These are phyloP conservation scores for Nemopilema nomurai DNA, from an alignment of 30 jellyfish, hydroid and myxozoan species.

Conservation along the genomic window DNA sequence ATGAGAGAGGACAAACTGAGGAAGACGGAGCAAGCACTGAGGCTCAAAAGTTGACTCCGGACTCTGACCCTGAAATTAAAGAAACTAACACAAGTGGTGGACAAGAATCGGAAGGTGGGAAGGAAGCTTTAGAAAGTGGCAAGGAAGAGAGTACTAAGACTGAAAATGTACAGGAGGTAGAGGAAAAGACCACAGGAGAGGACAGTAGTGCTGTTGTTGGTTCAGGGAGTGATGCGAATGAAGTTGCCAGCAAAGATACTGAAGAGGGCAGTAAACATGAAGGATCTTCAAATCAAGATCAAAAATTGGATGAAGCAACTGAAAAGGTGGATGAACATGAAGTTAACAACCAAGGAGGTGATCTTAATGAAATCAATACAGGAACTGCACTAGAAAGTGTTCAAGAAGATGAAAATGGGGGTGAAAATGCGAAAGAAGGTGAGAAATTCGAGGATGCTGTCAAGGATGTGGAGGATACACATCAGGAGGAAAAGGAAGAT, in stretches of 20 bases:
- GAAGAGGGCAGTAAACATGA: not conserved
- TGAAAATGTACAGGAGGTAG: not conserved
- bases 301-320: not conserved
- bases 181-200: not conserved
- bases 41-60: not conserved
- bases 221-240: not conserved
- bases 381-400: slow-evolving; percentile 1
- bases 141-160: not conserved
- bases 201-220: not conserved
- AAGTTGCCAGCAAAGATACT: not conserved
- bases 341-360: not conserved
- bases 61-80: not conserved
- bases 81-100: not conserved
- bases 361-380: not conserved
- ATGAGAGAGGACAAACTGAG: not conserved
- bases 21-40: not conserved
- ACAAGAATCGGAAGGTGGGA: not conserved
- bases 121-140: not conserved
- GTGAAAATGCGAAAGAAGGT: not conserved
- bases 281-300: not conserved
- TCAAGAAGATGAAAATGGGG: not conserved
- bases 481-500: not conserved
- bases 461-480: not conserved
- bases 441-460: not conserved
- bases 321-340: slow-evolving; percentile 6